Base-by-base conservation (phyloP, 2,797 vertebrate genomes). In the Lepidocolaptes lacrymiger region DNA sequence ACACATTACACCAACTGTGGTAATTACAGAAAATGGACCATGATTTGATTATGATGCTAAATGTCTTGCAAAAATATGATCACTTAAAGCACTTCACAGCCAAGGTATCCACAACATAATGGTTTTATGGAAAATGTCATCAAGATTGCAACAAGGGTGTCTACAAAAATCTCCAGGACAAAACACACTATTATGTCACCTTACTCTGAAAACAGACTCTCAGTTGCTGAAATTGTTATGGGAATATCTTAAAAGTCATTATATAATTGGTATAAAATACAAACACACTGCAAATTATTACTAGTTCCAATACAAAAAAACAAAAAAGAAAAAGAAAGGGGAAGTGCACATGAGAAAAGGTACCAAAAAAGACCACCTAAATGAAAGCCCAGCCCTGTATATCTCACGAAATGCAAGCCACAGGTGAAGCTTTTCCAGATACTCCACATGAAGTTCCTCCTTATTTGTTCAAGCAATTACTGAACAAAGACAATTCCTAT, bases 1-100 rank as follows among this genome's bases (percentile, higher is more conserved):
- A 80, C 0, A 0, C 73, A 51, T 41, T 55, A 58, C 78, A 72
- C 54, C 58, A 83, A 10, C 83, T 69, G 83, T 55, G 73, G 73
- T 84, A 95, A 95, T 93, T 75, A 91, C 73, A 94, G 85, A 95
- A 95, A 95, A 96, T 78, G 88, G 88, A 86, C 43, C 43, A 3
- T 72, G 58, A 93, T 91, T 93, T 89, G 85, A 91, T 93, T 68
- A 89, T 23, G 66, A 78, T 62, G 62, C 28, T 72, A 90, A 92
- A 84, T 59, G 36, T n/a, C 83, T 86, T 86, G 37, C 85, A 95
- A 89, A 95, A 94, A 78, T 51, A 85, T 58, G 19, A 88, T 72
- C 58, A 51, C n/a, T 88, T 84, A 62, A 64, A 75, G 54, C 73
- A 78, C 43, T 90, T 75, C 73, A 48, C 2, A 20, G 44, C 37